Evolutionary conservation across 2,888 invertebrate species (phyloP).

Genomic region (Lasius fuliginosus): DNA sequence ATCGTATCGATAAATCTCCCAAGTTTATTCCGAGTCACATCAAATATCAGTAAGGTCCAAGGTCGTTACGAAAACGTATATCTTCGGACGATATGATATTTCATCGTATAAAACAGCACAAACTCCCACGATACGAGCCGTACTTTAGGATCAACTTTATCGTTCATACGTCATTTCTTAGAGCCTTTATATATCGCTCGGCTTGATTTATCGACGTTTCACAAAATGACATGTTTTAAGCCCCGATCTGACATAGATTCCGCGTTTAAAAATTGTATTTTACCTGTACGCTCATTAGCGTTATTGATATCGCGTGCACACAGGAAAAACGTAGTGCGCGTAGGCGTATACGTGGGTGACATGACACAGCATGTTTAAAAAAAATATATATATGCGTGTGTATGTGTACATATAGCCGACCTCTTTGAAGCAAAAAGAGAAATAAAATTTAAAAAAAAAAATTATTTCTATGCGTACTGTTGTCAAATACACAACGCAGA

Average conservation of each 20-base stretch:
- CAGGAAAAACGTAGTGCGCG: neutral
- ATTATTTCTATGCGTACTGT: neutral
- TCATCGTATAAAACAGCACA: neutral
- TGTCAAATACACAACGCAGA: slow-evolving; percentile 1
- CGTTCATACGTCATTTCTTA: neutral
- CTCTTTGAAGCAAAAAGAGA: neutral
- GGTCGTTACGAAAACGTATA: neutral
- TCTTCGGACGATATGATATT: neutral
- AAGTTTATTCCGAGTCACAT: neutral
- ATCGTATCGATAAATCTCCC: neutral
- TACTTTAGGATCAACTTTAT: neutral
- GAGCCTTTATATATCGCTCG: neutral
- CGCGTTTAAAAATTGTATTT: slow-evolving; percentile 32
- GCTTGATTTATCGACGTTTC: slow-evolving; percentile 5
- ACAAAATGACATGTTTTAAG: neutral
- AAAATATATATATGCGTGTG: too few relatives aligned
- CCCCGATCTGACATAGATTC: neutral
- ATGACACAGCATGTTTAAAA: neutral
- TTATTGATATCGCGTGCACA: slow-evolving; percentile 28
- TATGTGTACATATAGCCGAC: neutral
- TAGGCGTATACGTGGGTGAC: slow-evolving; percentile 1
- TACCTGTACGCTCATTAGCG: neutral
- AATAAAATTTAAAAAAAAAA: neutral
- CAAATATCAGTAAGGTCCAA: neutral
- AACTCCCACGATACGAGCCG: neutral